These are phyloP conservation scores for Deroplatys truncata DNA, from an alignment of 2,888 invertebrate species.

Conservation along the genomic window DNA sequence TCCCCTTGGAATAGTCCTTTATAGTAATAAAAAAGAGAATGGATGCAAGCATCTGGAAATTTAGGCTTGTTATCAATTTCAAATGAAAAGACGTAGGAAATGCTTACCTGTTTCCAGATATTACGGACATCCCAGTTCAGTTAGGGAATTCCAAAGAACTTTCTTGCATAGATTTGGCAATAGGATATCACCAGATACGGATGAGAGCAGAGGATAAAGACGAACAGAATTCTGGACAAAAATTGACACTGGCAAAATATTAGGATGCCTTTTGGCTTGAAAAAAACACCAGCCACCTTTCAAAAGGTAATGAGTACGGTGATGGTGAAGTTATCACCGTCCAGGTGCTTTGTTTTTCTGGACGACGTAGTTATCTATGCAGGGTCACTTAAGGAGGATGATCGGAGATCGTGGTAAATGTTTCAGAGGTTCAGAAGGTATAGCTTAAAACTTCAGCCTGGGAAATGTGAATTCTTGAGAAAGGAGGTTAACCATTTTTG, in stretches of 20 bases:
- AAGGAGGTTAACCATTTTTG: conserved; percentile 17
- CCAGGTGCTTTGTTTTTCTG: not conserved
- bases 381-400: not conserved
- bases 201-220: not conserved
- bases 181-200: not conserved
- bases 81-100: not conserved
- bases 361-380: not conserved
- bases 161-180: not conserved
- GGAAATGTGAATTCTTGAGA: conserved; percentile 33
- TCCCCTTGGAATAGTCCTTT: not conserved
- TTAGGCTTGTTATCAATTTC: not conserved
- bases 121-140: not conserved
- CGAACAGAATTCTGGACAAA: not conserved
- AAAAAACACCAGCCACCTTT: not conserved
- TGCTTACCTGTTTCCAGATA: not conserved
- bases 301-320: not conserved
- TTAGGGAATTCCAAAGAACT: not conserved
- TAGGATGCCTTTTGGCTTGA: not conserved
- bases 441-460: conserved; percentile 29
- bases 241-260: not conserved
- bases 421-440: conserved; percentile 9
- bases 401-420: not conserved
- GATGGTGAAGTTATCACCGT: not conserved
- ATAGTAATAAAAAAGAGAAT: not conserved
- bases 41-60: not conserved